Conservation (phyloP, 2,113 vertebrate species). For the Natator depressus region DNA sequence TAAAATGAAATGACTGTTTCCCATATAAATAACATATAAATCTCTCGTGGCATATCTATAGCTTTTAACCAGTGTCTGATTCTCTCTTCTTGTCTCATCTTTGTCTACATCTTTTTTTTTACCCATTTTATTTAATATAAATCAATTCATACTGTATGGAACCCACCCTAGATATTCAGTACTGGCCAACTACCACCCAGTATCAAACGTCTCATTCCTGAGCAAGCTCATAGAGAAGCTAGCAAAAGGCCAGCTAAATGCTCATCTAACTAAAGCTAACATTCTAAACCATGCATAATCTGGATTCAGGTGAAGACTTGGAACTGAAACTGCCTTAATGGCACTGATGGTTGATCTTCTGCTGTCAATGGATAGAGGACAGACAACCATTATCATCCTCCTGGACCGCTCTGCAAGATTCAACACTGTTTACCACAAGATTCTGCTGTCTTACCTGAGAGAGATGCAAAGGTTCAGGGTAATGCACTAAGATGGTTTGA, state of each 20-base stretch:
- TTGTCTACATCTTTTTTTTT: background rate
- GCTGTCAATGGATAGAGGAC: background rate
- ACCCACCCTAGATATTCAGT: background rate
- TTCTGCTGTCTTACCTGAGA: background rate
- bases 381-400: background rate
- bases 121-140: background rate
- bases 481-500: background rate
- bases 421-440: background rate
- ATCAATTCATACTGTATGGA: background rate
- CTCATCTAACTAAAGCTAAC: background rate
- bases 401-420: background rate
- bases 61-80: background rate
- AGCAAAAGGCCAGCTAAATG: background rate
- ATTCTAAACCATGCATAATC: background rate
- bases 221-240: no score
- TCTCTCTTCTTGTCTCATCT: background rate
- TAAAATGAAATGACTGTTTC: background rate
- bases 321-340: background rate
- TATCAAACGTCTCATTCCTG: no score
- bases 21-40: background rate
- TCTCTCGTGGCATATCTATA: background rate
- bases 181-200: background rate
- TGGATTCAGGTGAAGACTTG: background rate
- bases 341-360: background rate
- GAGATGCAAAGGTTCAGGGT: background rate